Evolutionary conservation across 37 sponge, comb jelly and placozoan genomes (phyloP), one percentile per base, ranked within the genome.

Genomic region (Corticium candelabrum): DNA sequence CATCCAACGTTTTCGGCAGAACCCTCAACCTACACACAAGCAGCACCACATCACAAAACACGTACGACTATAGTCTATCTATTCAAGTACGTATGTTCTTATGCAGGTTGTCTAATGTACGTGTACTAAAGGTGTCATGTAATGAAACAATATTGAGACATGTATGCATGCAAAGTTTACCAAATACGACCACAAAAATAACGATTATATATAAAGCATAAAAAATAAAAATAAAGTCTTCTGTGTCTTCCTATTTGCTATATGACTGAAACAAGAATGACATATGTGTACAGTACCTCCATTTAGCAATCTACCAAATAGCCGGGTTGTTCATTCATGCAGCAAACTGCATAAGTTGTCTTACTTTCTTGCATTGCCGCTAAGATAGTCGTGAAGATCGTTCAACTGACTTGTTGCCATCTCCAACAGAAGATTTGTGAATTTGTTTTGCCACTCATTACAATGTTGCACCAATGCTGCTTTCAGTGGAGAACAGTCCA

Each of bases 401-500:
- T 74, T 78, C 15, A 96, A 85, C 37, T 86, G 89, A 5, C 69
- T 84, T 68, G 89, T 86, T 50, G 99, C 96, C 82, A 93, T 86
- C 68, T 92, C 91, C 29, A 84, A 80, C 30, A 99, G 96, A 2
- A 99, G 86, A 38, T 81, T 73, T 38, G 88, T 89, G 82, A 99
- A 90, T 78, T 88, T 84, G 69, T 85, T 86, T 84, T 88, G 89
- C 91, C 96, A 92, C 84, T 92, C 95, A 37, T 88, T 86, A 38
- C 93, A 92, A 81, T 99, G 96, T 37, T 91, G 67, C 3, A 94
- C 69, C 74, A 94, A 84, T 50, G 90, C 82, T 41, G 79, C 78
- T 82, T 95, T 95, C 77, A 99, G 96, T 2, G 93, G 90, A 67
- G 93, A 92, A 79, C 93, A 95, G 80, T 99, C 99, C 15, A 99